Base-by-base conservation (phyloP, 2,797 vertebrate species). In the Paratrypauchen microcephalus region DNA sequence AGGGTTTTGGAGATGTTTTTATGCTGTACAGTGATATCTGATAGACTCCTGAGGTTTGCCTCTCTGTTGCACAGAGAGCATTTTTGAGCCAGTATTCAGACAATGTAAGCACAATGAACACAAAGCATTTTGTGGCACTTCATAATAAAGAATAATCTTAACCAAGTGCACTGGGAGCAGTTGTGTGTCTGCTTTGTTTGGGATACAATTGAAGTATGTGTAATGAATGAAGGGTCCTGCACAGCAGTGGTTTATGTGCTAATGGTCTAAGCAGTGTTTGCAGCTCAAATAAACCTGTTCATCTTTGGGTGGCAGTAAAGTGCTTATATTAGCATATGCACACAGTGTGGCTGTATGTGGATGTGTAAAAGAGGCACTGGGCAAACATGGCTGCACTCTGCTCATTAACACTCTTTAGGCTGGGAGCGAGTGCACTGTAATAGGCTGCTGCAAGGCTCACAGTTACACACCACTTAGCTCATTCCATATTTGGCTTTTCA, bases 71-170 rank as follows among this genome's bases (percentile, higher is more conserved):
- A 88, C 89, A 87, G 88, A 82, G 86, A 86, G 69, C 73, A 81
- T 87, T 92, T 94, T 93, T 92, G 92, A 95, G 93, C 92, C 93
- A 94, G 91, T 94, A 93, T 94, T 93, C 91, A 93, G 93, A 92
- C 89, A 89, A 94, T 95, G 94, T 95, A 94, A 95, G 94, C 94
- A 95, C 94, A 95, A 94, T 88, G 89, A 93, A 93, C 92, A 94
- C 91, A 94, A 45, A 92, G 92, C 92, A 94, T 94, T 95, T 94
- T 94, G 92, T 94, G 91, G 92, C 93, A 94, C 94, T 95, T 95
- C 93, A 94, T 94, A 95, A 95, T 95, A 94, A 95, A 95, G 93
- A 93, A 89, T 91, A 93, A 93, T 91, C 88, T 89, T 89, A 94
- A 94, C 80, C 79, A 79, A 76, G 71, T 78, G 69, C 70, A 75